Base-by-base conservation (phyloP, 2,888 invertebrate genomes). In the Tortricodes alternella region DNA sequence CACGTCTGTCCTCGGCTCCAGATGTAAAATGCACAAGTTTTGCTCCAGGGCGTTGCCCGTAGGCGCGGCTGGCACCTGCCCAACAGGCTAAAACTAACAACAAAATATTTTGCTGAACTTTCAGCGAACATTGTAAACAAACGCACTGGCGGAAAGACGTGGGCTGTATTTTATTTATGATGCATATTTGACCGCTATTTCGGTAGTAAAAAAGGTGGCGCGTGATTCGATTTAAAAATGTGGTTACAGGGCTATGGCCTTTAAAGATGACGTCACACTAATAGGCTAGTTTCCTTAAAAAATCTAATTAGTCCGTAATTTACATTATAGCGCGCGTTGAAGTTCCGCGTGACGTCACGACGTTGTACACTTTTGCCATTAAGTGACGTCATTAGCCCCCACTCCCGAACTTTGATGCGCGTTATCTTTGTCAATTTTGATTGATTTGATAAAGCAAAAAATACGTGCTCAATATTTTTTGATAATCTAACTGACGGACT, bases 21-120 rank as follows among this genome's bases (percentile, higher is more conserved):
- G 29, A 29, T 16, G 44, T 44, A 46, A 44, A 23, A n/a, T 18
- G 8, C 41, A 34, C 39, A 48, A 39, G 23, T n/a, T 13, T 0
- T n/a, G 7, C 15, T 32, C 16, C 46, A 15, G 11, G 34, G 55
- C 19, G 27, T 43, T 41, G 48, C 27, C 41, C 24, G 55, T 35
- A 21, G 39, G 48, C 38, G 35, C 48, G 48, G 19, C 16, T 55
- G 55, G 55, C 55, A 29, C 6, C 15, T 5, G 0, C 2, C 53
- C 41, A 52, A 9, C 19, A 6, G 9, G 15, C 39, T 18, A 48
- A 41, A 35, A 19, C 18, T 19, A 38, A 39, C 34, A 43, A 34
- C 34, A 23, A 46, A 39, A 53, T 55, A 48, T 55, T 55, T 27
- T 11, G 41, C 35, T 43, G 48, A 35, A 55, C 15, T 55, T 6